These are phyloP conservation scores for Danio choprae DNA, from an alignment of 2,797 vertebrate genomes.

Conservation along the genomic window DNA sequence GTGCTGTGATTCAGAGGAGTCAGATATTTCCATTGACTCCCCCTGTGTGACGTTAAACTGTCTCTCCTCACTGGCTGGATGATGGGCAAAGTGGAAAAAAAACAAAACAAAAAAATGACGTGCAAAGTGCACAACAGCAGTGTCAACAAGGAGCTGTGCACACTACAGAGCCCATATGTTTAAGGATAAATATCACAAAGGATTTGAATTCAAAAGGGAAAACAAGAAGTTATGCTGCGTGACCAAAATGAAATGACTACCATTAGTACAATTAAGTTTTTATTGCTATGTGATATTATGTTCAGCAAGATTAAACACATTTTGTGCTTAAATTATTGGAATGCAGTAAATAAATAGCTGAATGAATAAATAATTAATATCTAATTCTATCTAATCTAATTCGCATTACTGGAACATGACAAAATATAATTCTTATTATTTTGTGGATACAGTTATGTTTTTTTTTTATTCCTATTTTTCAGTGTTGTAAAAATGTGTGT, in stretches of 20 bases:
- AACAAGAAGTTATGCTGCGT: neutral
- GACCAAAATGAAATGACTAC: neutral
- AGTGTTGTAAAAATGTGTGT: neutral
- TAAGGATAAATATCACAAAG: neutral
- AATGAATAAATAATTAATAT: neutral
- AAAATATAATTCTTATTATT: neutral
- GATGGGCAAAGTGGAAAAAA: conserved; percentile 7
- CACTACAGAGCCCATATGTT: neutral
- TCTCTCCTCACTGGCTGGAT: conserved; percentile 32
- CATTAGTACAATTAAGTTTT: conserved; percentile 8
- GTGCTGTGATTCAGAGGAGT: conserved; percentile 18
- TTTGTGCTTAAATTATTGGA: conserved; percentile 11
- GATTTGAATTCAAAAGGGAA: neutral
- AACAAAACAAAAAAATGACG: no score
- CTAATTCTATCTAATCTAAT: no score
- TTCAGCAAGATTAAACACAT: conserved; percentile 21
- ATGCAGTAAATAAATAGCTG: conserved; percentile 1
- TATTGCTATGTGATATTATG: neutral
- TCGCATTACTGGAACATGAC: conserved; percentile 5
- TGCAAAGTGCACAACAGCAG: conserved; percentile 17
- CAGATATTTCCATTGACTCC: conserved; percentile 26
- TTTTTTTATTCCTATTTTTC: neutral
- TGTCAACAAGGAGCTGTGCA: conserved; percentile 39
- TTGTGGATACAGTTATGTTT: neutral
- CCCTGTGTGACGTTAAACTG: conserved; percentile 52